A percentile compares a stretch with the other conserved stretches of the same genome.
phyloP scores from a whole-genome alignment of 2,797 vertebrate species.

The Chelon auratus region DNA sequence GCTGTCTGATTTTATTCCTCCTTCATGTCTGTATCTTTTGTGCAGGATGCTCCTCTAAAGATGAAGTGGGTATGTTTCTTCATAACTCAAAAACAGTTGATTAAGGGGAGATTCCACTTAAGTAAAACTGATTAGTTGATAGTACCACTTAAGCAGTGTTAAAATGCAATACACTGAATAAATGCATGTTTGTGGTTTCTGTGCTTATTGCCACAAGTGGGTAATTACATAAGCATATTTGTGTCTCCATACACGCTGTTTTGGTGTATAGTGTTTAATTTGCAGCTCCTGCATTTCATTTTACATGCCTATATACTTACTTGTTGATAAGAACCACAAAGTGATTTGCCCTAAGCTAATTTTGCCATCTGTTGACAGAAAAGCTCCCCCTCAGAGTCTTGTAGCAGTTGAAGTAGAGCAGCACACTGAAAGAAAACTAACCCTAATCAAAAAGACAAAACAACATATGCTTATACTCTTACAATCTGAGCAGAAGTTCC shows the following conservation, averaged over 20 bases:
- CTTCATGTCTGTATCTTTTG: conserved; percentile 2
- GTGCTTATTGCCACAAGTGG: conserved; percentile 50
- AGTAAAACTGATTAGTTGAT: conserved; percentile 71
- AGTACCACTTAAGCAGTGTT: conserved; percentile 60
- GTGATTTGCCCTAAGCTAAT: conserved; percentile 73
- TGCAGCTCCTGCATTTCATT: conserved; percentile 54
- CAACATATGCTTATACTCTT: conserved; percentile 84
- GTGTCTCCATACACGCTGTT: conserved; percentile 46
- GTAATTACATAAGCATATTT: conserved; percentile 48
- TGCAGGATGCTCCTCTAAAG: conserved; percentile 33
- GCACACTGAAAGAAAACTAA: conserved; percentile 70
- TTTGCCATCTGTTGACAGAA: conserved; percentile 79
- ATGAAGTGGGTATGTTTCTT: conserved; percentile 58
- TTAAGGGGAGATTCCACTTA: conserved; percentile 52
- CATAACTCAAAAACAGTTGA: conserved; percentile 68
- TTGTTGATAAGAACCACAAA: conserved; percentile 68
- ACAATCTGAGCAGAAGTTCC: conserved; percentile 78
- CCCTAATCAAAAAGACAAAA: conserved; percentile 81
- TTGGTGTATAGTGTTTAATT: conserved; percentile 59
- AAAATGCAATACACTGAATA: conserved; percentile 49
- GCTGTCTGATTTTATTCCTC: too few species aligned
- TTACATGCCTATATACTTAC: conserved; percentile 58
- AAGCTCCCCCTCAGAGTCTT: conserved; percentile 62
- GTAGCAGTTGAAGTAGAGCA: conserved; percentile 72
- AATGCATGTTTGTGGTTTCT: conserved; percentile 45